Evolutionary conservation across 2,113 vertebrate species (phyloP).

Genomic region (Anser brachyrhynchus): DNA sequence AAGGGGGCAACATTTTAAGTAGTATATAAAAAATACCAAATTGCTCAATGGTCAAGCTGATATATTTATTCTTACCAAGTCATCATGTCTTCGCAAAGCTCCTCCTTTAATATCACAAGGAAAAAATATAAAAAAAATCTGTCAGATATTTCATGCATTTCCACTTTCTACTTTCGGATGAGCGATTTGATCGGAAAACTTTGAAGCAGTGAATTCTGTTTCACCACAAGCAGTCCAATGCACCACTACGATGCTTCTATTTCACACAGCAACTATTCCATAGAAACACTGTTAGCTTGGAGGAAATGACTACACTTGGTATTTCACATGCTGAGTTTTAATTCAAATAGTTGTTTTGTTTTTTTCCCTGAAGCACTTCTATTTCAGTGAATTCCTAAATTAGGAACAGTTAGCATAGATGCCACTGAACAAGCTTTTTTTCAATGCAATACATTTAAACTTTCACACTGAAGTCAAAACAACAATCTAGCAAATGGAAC

Average conservation of each 20-base stretch:
- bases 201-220: not conserved
- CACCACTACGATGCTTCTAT: not conserved
- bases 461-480: not conserved
- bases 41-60: not conserved
- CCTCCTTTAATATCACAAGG: not conserved
- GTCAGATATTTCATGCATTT: not conserved
- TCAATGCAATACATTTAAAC: not conserved
- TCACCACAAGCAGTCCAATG: not conserved
- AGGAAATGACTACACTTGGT: not conserved
- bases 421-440: not conserved
- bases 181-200: not conserved
- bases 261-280: not conserved
- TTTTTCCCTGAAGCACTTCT: not conserved
- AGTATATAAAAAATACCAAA: not conserved
- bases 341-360: not conserved
- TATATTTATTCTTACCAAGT: not conserved
- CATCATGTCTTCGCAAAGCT: not conserved
- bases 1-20: slow-evolving; percentile 73
- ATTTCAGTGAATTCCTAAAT: not conserved
- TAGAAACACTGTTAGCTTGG: not conserved
- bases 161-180: not conserved
- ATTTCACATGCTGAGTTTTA: not conserved
- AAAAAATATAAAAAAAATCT: not conserved
- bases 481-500: fast-evolving
- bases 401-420: not conserved